phyloP scores from a whole-genome alignment of 2,888 invertebrate species.

The Oasisia sp. region DNA sequence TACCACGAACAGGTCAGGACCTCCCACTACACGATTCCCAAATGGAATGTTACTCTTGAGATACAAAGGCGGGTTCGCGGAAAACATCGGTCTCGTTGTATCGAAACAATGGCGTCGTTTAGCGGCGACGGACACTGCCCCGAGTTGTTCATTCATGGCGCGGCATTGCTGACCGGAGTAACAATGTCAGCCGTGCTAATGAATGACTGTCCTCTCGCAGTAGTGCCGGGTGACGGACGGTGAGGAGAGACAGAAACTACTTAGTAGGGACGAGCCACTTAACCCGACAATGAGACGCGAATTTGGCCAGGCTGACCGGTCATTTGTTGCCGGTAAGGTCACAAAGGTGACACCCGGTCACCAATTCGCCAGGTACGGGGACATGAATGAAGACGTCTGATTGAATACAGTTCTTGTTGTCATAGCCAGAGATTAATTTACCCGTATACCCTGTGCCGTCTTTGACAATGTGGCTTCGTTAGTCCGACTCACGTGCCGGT shows the following conservation, averaged over 20 bases:
- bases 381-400: background rate
- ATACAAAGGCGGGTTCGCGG: background rate
- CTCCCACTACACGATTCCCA: too few relatives aligned
- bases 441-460: too few relatives aligned
- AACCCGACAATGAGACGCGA: background rate
- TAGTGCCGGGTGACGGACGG: background rate
- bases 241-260: background rate
- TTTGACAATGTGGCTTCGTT: too few relatives aligned
- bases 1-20: too few relatives aligned
- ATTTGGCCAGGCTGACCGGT: background rate
- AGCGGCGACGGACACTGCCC: background rate
- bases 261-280: background rate
- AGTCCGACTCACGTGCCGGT: too few relatives aligned
- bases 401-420: too few relatives aligned
- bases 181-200: background rate
- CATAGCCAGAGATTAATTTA: too few relatives aligned
- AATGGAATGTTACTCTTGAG: background rate
- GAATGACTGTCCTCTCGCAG: background rate
- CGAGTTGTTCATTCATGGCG: background rate
- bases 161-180: background rate
- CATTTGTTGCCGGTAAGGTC: background rate
- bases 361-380: background rate
- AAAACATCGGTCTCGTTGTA: background rate
- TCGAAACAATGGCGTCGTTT: background rate
- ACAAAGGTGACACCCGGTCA: background rate